phyloP scores from a whole-genome alignment of 2,797 vertebrate species.

The Paratrypauchen microcephalus region DNA sequence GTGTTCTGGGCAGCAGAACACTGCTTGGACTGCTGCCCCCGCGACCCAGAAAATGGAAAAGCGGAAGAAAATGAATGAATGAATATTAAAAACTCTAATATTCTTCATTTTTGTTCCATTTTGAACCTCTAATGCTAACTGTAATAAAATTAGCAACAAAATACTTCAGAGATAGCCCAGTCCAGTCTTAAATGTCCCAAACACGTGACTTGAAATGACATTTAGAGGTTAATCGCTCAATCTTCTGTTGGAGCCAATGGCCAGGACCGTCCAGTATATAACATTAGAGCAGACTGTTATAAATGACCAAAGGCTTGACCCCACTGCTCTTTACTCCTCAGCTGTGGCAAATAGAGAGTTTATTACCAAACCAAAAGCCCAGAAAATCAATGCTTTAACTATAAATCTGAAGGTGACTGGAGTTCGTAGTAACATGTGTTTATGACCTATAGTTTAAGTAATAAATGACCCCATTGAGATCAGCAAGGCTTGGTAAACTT shows the following conservation, averaged over 20 bases:
- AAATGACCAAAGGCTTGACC: constrained; percentile 15
- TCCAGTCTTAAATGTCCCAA: neutral
- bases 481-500: constrained; percentile 60
- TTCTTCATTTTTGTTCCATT: neutral
- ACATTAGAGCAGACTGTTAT: constrained; percentile 13
- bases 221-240: constrained; percentile 10
- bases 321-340: constrained; percentile 3
- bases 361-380: constrained; percentile 12
- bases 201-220: constrained; percentile 11
- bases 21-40: too few species aligned
- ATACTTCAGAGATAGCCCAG: neutral
- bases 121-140: neutral
- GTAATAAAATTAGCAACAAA: neutral
- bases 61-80: too few species aligned
- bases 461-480: constrained; percentile 70
- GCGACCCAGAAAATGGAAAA: too few species aligned
- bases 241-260: constrained; percentile 6
- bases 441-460: constrained; percentile 67
- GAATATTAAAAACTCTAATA: too few species aligned
- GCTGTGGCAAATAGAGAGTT: neutral
- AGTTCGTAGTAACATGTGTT: constrained; percentile 62
- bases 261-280: constrained; percentile 11
- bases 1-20: too few species aligned
- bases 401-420: constrained; percentile 17
- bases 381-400: constrained; percentile 9